These are phyloP conservation scores for Troglohyphantes excavatus DNA, from an alignment of 2,888 invertebrate species.

Conservation along the genomic window DNA sequence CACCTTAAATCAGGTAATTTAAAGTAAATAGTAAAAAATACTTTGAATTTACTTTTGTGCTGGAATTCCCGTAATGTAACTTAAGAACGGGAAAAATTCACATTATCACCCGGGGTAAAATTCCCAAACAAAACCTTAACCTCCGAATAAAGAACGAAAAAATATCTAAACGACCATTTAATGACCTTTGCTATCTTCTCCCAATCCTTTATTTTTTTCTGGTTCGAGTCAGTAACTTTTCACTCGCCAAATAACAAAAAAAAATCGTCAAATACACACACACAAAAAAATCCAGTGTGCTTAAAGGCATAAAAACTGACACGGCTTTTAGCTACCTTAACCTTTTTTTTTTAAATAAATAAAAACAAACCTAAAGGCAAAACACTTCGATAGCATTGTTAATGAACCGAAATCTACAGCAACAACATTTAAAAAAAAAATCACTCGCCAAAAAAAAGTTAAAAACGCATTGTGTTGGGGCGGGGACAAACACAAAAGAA, in stretches of 20 bases:
- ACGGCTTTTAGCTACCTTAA: constrained; percentile 33
- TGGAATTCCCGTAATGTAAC: too few species aligned
- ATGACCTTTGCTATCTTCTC: constrained; percentile 71
- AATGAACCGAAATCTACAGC: constrained; percentile 63
- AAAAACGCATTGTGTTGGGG: constrained; percentile 28
- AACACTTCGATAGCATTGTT: constrained; percentile 77
- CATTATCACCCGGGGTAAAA: background rate
- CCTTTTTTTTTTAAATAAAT: constrained; percentile 36
- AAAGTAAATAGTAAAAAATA: too few species aligned
- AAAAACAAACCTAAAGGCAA: constrained; percentile 67
- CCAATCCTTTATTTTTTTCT: constrained; percentile 34
- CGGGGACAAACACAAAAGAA: constrained; percentile 59
- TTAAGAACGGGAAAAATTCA: too few species aligned
- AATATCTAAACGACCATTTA: constrained; percentile 72
- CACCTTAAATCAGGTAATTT: too few species aligned
- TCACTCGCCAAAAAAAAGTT: background rate
- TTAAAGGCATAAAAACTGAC: constrained; percentile 55
- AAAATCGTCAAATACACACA: background rate
- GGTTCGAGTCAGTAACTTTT: constrained; percentile 3
- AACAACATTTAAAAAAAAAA: background rate
- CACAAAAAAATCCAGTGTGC: background rate
- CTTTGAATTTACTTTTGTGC: too few species aligned
- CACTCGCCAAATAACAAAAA: background rate
- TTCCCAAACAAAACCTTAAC: constrained; percentile 14
- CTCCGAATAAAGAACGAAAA: constrained; percentile 35